phyloP scores from a whole-genome alignment of 1,140 invertebrate genomes.

The Drosophila fuyamai region DNA sequence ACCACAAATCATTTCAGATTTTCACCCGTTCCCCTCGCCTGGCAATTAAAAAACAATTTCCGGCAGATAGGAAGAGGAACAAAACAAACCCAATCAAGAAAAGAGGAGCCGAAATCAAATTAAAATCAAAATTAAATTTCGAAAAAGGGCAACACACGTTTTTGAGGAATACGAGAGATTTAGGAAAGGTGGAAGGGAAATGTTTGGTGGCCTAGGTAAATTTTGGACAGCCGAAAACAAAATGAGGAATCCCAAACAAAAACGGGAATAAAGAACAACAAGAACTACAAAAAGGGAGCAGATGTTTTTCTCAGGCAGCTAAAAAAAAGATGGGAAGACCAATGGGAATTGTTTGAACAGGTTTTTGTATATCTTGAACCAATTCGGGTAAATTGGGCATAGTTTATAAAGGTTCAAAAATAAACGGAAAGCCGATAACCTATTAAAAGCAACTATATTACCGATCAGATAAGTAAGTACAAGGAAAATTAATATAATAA shows the following conservation, averaged over 20 bases:
- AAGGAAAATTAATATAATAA: too few species aligned
- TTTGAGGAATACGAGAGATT: constrained; percentile 3
- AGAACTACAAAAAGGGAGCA: constrained; percentile 27
- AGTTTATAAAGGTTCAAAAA: constrained; percentile 4
- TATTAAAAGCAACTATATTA: not conserved
- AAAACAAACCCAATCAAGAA: constrained; percentile 35
- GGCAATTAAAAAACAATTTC: constrained; percentile 62
- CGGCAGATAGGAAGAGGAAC: constrained; percentile 28
- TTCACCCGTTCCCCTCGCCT: not conserved
- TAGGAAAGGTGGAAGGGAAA: constrained; percentile 4
- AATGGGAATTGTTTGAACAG: constrained; percentile 17
- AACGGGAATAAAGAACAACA: constrained; percentile 20
- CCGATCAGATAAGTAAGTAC: not conserved
- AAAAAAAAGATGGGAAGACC: not conserved
- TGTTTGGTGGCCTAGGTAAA: constrained; percentile 44
- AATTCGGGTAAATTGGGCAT: constrained; percentile 15
- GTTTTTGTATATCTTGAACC: constrained; percentile 15
- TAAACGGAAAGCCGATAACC: not conserved
- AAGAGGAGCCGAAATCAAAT: constrained; percentile 49
- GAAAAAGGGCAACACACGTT: constrained; percentile 32
- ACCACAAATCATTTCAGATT: constrained; percentile 50
- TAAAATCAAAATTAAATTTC: constrained; percentile 57
- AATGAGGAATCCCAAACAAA: constrained; percentile 11
- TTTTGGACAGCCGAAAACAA: constrained; percentile 17
- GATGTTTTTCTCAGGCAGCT: constrained; percentile 32